phyloP scores from a whole-genome alignment of 2,888 invertebrate species.

The Tetheella fluctuosa region DNA sequence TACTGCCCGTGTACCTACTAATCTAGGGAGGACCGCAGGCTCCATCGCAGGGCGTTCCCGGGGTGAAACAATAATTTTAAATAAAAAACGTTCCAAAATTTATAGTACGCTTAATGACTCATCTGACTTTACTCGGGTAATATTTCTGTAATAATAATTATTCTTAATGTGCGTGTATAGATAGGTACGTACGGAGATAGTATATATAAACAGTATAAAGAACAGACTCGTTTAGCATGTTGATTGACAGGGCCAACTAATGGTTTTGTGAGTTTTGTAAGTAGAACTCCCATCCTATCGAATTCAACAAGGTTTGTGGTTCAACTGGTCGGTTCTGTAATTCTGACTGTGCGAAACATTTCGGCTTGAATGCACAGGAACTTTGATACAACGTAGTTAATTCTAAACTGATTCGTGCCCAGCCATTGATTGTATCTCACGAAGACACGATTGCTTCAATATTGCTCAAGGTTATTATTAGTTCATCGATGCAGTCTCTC shows the following conservation, averaged over 20 bases:
- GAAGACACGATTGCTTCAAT: background rate
- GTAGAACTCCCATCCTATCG: too few relatives aligned
- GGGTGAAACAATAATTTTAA: conserved; percentile 6
- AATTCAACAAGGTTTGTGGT: too few relatives aligned
- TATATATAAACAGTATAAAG: too few relatives aligned
- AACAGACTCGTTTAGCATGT: too few relatives aligned
- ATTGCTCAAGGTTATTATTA: conserved; percentile 5
- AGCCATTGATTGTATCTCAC: background rate
- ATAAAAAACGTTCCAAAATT: background rate
- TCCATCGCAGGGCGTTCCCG: background rate
- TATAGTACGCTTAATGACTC: background rate
- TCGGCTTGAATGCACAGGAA: too few relatives aligned
- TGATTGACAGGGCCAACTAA: too few relatives aligned
- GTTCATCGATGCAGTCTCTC: conserved; percentile 4
- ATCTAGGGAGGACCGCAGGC: conserved; percentile 8
- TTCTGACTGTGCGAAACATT: too few relatives aligned
- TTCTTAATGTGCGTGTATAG: too few relatives aligned
- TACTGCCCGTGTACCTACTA: conserved; percentile 8
- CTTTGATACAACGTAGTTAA: background rate
- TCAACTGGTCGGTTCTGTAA: too few relatives aligned
- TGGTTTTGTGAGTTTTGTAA: too few relatives aligned
- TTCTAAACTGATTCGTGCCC: background rate
- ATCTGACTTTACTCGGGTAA: background rate
- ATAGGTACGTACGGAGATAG: too few relatives aligned
- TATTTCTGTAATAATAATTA: too few relatives aligned